Base-by-base conservation (phyloP, 2,888 invertebrate species). In the Neuroscelio doddi region DNA sequence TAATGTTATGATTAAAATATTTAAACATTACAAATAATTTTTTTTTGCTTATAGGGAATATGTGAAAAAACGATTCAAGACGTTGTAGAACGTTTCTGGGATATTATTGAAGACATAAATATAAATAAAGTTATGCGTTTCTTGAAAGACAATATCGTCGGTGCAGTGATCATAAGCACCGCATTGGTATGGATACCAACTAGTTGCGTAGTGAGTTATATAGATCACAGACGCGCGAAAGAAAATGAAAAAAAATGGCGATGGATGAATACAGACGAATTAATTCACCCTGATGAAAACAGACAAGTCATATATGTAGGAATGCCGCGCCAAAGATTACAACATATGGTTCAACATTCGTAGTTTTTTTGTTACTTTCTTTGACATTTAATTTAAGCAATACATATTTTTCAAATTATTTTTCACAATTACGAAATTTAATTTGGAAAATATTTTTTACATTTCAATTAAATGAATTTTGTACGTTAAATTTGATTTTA, bases 11-110 rank as follows among this genome's bases (percentile, higher is more conserved):
- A 49, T 17, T 17, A 27, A 52, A 53, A 41, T 21, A 10, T 24
- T n/a, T n/a, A n/a, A n/a, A n/a, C n/a, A n/a, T n/a, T n/a, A n/a
- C n/a, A n/a, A n/a, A n/a, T n/a, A 30, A 27, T 27, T 39, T 32
- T 15, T 10, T 53, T 24, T 30, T 63, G 61, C 56, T 81, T 85
- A 3, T 83, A 97, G 95, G 97, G 97, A 5, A 89, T 93, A 17
- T 98, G 97, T 80, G 95, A 96, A 84, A 96, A 96, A 85, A 95
- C 96, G 0, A 93, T 95, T 63, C 95, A 96, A 82, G 97, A 97
- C 81, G 95, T 97, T 16, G 96, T 97, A 7, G 96, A 97, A 84
- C 89, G 97, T 24, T 95, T 98, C 85, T 98, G 97, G 96, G 95
- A 96, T 82, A 96, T 98, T 46, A 97, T 98, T 65, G 97, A 97